Evolutionary conservation across 2,888 invertebrate species (phyloP).

Genomic region (Nemotelus pantherinus): DNA sequence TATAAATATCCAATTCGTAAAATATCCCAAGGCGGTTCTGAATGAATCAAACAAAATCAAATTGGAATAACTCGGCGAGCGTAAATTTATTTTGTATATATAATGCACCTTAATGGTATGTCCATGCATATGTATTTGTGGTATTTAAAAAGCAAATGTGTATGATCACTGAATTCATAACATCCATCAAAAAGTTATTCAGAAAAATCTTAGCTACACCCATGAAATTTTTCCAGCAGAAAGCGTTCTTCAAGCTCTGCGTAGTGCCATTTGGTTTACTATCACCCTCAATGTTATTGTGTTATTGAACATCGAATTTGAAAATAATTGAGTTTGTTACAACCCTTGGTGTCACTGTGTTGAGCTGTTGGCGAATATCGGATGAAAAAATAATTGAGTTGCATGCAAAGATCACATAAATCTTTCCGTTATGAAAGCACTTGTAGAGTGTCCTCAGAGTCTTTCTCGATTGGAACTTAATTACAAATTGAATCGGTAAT

Average conservation of each 20-base stretch:
- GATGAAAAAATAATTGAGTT: conserved; percentile 28
- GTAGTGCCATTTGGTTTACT: no score
- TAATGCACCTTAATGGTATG: conserved; percentile 12
- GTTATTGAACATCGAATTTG: no score
- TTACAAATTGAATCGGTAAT: not conserved
- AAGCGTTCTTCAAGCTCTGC: no score
- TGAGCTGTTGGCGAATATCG: no score
- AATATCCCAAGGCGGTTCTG: conserved; percentile 42
- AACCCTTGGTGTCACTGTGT: no score
- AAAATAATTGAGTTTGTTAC: no score
- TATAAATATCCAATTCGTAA: conserved; percentile 42
- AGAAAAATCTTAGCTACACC: not conserved
- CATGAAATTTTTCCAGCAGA: no score
- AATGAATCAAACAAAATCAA: conserved; percentile 46
- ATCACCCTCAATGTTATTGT: no score
- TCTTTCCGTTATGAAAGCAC: conserved; percentile 1
- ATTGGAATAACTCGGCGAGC: conserved; percentile 15
- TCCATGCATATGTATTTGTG: not conserved
- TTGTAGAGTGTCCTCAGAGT: conserved; percentile 35
- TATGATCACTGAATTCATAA: not conserved
- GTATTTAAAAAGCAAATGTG: not conserved
- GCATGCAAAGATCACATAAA: conserved; percentile 35
- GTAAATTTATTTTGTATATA: not conserved
- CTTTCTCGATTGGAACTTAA: not conserved
- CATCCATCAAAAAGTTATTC: no score